phyloP scores from a whole-genome alignment of 2,888 invertebrate species.

The Lomographa bimaculata region DNA sequence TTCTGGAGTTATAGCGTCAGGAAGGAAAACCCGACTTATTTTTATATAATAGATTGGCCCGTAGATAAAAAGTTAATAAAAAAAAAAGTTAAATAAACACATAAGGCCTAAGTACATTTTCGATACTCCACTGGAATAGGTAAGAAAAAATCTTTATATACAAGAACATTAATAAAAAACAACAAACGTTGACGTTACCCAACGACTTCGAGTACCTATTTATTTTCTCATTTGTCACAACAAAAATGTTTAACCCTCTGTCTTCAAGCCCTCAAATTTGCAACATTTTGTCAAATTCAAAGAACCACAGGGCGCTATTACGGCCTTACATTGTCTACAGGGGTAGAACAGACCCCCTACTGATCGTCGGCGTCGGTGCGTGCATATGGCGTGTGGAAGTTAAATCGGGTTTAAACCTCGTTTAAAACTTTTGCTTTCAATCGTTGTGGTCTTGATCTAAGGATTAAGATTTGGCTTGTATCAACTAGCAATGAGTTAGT shows the following conservation, averaged over 20 bases:
- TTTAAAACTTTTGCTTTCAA: slow-evolving; percentile 17
- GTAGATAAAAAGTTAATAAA: too few relatives aligned
- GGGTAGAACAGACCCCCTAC: slow-evolving; percentile 51
- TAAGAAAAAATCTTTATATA: too few relatives aligned
- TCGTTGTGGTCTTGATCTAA: slow-evolving; percentile 3
- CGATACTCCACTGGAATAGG: too few relatives aligned
- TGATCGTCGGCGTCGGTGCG: slow-evolving; percentile 41
- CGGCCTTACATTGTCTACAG: slow-evolving; percentile 34
- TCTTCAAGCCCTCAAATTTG: slow-evolving; percentile 42
- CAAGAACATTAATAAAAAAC: too few relatives aligned
- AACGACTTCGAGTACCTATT: too few relatives aligned
- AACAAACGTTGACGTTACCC: too few relatives aligned
- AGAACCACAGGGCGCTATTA: slow-evolving; percentile 65
- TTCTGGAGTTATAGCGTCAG: too few relatives aligned
- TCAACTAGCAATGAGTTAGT: too few relatives aligned
- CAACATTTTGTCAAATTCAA: slow-evolving; percentile 51
- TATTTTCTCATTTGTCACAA: slow-evolving; percentile 2
- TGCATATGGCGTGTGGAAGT: slow-evolving; percentile 57
- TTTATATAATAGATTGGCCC: too few relatives aligned
- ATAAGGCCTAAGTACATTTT: too few relatives aligned
- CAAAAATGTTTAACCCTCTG: slow-evolving; percentile 10
- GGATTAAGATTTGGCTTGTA: slow-evolving; percentile 2
- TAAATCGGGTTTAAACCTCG: slow-evolving; percentile 15
- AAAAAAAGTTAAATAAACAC: too few relatives aligned
- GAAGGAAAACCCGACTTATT: too few relatives aligned